Base-by-base conservation (phyloP, 2,113 vertebrate genomes). In the Willisornis vidua region DNA sequence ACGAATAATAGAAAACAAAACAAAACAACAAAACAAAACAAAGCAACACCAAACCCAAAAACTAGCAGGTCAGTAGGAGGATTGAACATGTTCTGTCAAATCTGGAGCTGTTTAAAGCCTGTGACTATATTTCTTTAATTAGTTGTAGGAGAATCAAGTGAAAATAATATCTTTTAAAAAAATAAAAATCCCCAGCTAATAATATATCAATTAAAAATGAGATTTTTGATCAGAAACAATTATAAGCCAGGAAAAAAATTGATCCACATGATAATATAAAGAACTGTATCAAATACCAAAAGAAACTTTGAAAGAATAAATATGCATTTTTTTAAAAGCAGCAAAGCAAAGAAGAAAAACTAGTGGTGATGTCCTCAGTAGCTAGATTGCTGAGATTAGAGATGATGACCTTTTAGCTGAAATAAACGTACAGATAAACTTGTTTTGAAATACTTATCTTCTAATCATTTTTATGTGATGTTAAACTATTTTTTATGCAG, bases 301-400 rank as follows among this genome's bases (percentile, higher is more conserved):
- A 76, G 5, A 9, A 94, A 51, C 5, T 29, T 6, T 43, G 55
- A 14, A 68, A 55, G 17, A 63, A 8, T 39, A 55, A 72, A 62
- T 52, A 39, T 4, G 28, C 23, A 5, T 22, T 10, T 33, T 46
- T 70, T 62, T 12, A 3, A 71, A 81, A 63, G 6, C 5, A 61
- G 18, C 14, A 43, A 43, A 43, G 13, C 17, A 29, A 41, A 66
- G 20, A 55, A 20, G 17, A 48, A 95, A 81, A 74, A 23, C 1
- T 25, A 22, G 3, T n/a, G 22, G 2, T 0, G 0, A 37, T 52
- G 3, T 37, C 29, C 90, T 90, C 12, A 52, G 19, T 72, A 84
- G 5, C 19, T 77, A 78, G 10, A 4, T 87, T 81, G 2, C 5
- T 65, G 29, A 57, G 41, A 35, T 52, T 43, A 43, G 3, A 10